A percentile compares a stretch with the other conserved stretches of the same genome.
Evolutionary conservation across 2,113 vertebrate species (phyloP).

Genomic region (Pluvialis apricaria): DNA sequence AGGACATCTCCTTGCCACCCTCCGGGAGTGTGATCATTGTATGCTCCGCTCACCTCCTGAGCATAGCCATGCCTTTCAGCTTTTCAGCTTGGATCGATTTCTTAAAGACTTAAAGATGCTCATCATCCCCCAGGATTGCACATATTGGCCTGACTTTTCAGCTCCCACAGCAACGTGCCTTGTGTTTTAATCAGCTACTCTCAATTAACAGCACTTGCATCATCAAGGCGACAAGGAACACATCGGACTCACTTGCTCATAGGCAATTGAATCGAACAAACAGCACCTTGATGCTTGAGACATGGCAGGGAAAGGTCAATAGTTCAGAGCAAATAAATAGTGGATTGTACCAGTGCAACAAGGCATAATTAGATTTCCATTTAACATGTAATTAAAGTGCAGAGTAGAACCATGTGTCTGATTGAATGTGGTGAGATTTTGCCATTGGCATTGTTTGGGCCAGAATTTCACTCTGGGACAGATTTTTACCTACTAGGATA

Average conservation of each 20-base stretch:
- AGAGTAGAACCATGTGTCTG: not conserved
- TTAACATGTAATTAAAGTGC: not conserved
- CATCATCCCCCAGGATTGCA: not conserved
- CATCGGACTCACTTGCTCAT: accelerated
- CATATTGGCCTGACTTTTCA: not conserved
- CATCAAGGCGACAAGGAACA: not conserved
- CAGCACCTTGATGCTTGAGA: not conserved
- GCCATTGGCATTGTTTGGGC: not conserved
- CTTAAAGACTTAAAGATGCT: not conserved
- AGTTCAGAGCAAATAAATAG: not conserved
- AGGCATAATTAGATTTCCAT: not conserved
- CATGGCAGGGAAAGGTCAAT: not conserved
- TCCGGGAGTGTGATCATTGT: not conserved
- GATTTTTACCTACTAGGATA: not conserved
- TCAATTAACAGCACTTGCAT: not conserved
- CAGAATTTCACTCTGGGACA: not conserved
- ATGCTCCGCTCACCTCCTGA: not conserved
- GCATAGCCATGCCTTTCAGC: not conserved
- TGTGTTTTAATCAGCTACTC: not conserved
- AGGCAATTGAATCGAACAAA: not conserved
- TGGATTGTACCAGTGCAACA: not conserved
- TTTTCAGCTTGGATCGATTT: not conserved
- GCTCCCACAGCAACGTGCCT: not conserved
- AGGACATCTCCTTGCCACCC: not conserved
- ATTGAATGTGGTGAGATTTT: not conserved